Conservation (phyloP, 2,113 vertebrate species). For the Centropus bengalensis region DNA sequence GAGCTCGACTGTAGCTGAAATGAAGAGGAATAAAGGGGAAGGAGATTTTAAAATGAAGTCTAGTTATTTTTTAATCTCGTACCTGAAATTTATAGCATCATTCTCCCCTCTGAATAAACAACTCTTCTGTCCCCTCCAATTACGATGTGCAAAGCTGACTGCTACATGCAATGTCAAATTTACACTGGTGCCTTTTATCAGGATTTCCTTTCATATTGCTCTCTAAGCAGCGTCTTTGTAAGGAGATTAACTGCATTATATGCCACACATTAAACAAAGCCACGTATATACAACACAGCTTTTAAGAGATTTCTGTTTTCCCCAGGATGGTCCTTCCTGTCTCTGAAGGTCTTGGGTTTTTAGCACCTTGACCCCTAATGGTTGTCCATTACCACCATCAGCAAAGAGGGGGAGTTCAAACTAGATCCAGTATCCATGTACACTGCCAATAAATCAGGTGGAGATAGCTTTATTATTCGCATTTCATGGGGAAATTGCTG, state of each 20-base stretch:
- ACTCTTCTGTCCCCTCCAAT: constrained; percentile 53
- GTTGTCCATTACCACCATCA: background rate
- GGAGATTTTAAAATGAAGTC: constrained; percentile 49
- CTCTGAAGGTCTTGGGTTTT: background rate
- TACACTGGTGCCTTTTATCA: constrained; percentile 54
- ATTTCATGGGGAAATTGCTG: constrained; percentile 21
- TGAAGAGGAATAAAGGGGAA: constrained; percentile 18
- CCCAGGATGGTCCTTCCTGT: background rate
- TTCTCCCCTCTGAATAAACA: constrained; percentile 49
- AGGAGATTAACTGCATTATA: constrained; percentile 61
- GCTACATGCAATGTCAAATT: constrained; percentile 58
- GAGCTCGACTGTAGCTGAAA: background rate
- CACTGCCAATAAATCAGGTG: background rate
- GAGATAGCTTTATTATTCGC: constrained; percentile 30
- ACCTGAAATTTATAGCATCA: constrained; percentile 50
- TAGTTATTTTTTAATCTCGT: constrained; percentile 35
- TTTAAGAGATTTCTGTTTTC: constrained; percentile 25
- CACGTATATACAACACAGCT: constrained; percentile 20
- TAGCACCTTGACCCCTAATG: background rate
- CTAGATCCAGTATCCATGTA: background rate
- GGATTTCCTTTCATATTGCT: constrained; percentile 60
- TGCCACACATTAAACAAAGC: constrained; percentile 60
- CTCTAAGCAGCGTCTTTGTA: constrained; percentile 60
- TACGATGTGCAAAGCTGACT: constrained; percentile 42
- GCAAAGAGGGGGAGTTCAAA: background rate